A percentile compares a stretch with the other conserved stretches of the same genome.
Conservation (phyloP, 1,140 invertebrate genomes). For the Chrysomallon squamiferum region DNA sequence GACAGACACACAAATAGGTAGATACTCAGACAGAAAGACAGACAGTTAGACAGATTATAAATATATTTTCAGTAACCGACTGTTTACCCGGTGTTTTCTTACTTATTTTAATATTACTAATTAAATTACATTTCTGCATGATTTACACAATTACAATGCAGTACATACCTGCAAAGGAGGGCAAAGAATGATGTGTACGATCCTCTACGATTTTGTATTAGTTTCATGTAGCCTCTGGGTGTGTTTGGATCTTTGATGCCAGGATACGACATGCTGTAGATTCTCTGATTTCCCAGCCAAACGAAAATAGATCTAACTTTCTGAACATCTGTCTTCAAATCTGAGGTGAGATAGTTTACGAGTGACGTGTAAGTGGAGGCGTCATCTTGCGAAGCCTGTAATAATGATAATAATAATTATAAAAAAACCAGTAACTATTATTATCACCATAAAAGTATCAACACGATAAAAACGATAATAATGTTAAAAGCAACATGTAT, state of each 20-base stretch:
- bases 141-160: too few relatives aligned
- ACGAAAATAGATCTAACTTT: conserved; percentile 23
- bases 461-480: too few relatives aligned
- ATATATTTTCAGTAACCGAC: too few relatives aligned
- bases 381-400: not conserved
- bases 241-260: conserved; percentile 75
- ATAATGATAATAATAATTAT: not conserved
- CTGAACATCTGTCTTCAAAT: conserved; percentile 18
- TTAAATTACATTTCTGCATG: too few relatives aligned
- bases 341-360: conserved; percentile 1
- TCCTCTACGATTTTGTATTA: conserved; percentile 98
- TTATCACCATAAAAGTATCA: too few relatives aligned
- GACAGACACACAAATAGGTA: too few relatives aligned
- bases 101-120: too few relatives aligned
- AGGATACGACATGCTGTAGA: conserved; percentile 5
- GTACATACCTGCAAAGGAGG: conserved; percentile 69
- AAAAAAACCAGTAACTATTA: too few relatives aligned
- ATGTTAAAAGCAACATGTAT: too few relatives aligned
- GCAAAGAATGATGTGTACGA: conserved; percentile 98
- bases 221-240: conserved; percentile 90
- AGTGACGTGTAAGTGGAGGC: conserved; percentile 11
- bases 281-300: conserved; percentile 21
- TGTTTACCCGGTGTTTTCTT: too few relatives aligned
- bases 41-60: too few relatives aligned
- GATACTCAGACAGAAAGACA: too few relatives aligned